These are phyloP conservation scores for Epizoanthus ramosus DNA, from an alignment of 92 coral and sea anemone genomes.

Conservation along the genomic window DNA sequence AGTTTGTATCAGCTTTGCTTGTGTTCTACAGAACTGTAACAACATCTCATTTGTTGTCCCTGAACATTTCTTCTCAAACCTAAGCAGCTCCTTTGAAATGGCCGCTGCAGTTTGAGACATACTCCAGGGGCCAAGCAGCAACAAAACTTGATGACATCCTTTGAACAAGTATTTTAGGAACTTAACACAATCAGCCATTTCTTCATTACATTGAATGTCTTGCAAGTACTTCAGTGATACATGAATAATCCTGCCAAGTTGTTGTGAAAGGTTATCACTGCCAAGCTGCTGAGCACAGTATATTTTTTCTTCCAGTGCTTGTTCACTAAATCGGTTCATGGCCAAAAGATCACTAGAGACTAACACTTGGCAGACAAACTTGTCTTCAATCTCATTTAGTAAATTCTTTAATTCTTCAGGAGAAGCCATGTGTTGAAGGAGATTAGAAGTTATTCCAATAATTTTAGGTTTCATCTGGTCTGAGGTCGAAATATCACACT, in stretches of 20 bases:
- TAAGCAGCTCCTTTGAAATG: constrained; percentile 52
- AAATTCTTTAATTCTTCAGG: constrained; percentile 44
- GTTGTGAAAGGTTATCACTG: constrained; percentile 19
- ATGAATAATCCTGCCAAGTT: constrained; percentile 39
- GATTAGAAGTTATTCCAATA: constrained; percentile 62
- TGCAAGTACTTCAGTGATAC: constrained; percentile 46
- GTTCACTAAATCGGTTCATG: constrained; percentile 79
- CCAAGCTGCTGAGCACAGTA: constrained; percentile 31
- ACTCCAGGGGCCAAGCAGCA: constrained; percentile 62
- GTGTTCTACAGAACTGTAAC: constrained; percentile 65
- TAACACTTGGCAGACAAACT: constrained; percentile 56
- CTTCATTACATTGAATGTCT: constrained; percentile 14
- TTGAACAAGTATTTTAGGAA: constrained; percentile 44
- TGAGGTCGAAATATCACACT: neutral
- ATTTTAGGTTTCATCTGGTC: constrained; percentile 46
- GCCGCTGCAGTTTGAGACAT: constrained; percentile 36
- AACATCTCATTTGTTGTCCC: constrained; percentile 5
- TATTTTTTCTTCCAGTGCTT: constrained; percentile 49
- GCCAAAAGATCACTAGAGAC: constrained; percentile 84
- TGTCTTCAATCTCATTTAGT: constrained; percentile 47
- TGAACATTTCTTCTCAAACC: constrained; percentile 57
- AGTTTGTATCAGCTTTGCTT: constrained; percentile 24
- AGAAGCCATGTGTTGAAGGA: constrained; percentile 43
- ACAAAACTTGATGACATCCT: constrained; percentile 59
- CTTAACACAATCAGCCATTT: constrained; percentile 27